Evolutionary conservation across 1,140 invertebrate genomes (phyloP), one percentile per base, ranked within the genome.

Genomic region (Leptopilina clavipes): DNA sequence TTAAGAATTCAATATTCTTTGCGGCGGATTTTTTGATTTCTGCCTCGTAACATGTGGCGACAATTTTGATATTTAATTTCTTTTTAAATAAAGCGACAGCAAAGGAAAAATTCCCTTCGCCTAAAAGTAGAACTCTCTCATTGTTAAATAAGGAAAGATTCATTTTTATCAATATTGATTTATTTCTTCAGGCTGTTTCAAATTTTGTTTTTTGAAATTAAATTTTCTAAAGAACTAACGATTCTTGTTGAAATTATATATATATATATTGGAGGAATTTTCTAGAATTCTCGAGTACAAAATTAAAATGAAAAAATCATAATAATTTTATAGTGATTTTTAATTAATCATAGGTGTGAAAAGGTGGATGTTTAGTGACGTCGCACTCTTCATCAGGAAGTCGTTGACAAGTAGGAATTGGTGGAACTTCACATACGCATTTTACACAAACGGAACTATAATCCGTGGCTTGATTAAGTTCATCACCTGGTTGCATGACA

Each of bases 51-150:
- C 89, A 90, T 45, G 87, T 86, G 54, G 88, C 83, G 7, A 78
- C 85, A 17, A 90, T 44, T 37, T 78, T 65, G 43, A 88, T 74
- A 45, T 82, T 83, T 22, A 88, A 82, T 77, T 88, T 84, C 22
- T 79, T 79, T 54, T 84, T 80, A 40, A 72, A 72, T 59, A 93
- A 83, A n/a, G 87, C 87, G 19, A 90, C 84, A 40, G 91, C 84
- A 83, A 93, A 92, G 12, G 92, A 93, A 86, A 93, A 93, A 84
- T 93, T 92, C 0, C 92, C 92, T 84, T 93, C 92, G 43, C 92
- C 92, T 70, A 93, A 85, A 11, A 93, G 75, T 25, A 91, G 80
- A 19, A 91, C 82, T 40, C 44, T 79, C 76, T 85, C 79, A 71
- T 83, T 52, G 43, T 75, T 70, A 81, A 90, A 90, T 45, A 85